phyloP scores from a whole-genome alignment of 2,113 vertebrate genomes.

The Nicator chloris region DNA sequence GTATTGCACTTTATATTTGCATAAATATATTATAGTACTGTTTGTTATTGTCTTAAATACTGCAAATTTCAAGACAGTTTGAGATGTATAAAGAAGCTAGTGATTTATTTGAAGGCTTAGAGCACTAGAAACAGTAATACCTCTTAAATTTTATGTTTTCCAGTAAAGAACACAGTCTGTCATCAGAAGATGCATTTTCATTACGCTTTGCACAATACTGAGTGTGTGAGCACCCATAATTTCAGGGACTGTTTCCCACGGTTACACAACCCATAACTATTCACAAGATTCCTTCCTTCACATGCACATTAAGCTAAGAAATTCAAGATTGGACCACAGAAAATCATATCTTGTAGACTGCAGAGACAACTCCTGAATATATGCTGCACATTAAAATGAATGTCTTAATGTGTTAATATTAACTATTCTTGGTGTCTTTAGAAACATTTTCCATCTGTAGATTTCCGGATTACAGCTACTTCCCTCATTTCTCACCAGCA shows the following conservation, averaged over 20 bases:
- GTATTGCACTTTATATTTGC: background rate
- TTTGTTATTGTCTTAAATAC: background rate
- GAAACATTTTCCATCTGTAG: background rate
- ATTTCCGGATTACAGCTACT: background rate
- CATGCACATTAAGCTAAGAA: background rate
- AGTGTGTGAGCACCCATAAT: background rate
- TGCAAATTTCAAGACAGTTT: background rate
- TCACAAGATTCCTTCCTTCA: background rate
- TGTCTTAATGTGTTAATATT: background rate
- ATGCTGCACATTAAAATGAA: background rate
- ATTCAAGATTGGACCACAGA: background rate
- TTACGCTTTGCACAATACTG: background rate
- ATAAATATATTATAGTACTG: background rate
- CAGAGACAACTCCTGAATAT: background rate
- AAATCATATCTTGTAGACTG: background rate
- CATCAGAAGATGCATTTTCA: background rate
- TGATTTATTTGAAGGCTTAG: background rate
- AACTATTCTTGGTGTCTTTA: background rate
- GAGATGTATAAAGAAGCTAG: background rate
- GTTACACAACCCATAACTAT: background rate
- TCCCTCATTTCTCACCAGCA: background rate
- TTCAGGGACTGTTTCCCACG: background rate
- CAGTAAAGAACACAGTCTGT: background rate
- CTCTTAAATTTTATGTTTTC: background rate
- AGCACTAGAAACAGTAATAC: background rate